Base-by-base conservation (phyloP, 2,797 vertebrate genomes). In the Sebastes trivittatus region DNA sequence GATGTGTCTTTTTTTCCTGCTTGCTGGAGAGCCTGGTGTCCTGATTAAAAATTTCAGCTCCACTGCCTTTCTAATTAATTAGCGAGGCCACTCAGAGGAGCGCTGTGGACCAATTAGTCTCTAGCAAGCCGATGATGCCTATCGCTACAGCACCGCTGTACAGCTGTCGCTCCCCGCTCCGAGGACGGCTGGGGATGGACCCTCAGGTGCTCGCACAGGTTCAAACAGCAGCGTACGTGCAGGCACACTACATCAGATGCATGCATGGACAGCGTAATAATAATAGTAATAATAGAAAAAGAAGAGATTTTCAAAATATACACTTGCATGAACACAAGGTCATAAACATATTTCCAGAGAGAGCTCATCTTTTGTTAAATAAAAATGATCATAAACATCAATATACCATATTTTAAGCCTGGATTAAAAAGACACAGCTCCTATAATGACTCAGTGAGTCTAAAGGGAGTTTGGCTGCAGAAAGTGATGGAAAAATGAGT, bases 31-130 rank as follows among this genome's bases (percentile, higher is more conserved):
- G 90, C 87, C 92, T 88, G 92, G 92, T 92, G 89, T 94, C 93
- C 92, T 96, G 95, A 96, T 96, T 95, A 96, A 96, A 96, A 95
- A 94, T 94, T 95, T 96, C 94, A 95, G 95, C 94, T 95, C 90
- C 91, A 91, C 93, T 94, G 94, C 90, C 88, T 95, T 94, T 95
- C 89, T 95, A 96, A 96, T 96, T 96, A 96, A 96, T 96, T 96
- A 95, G 94, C 81, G 86, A 91, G 94, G 93, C 93, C 93, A 95
- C 94, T 95, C 94, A 89, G 91, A 94, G 93, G 92, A 92, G 89
- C 91, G 86, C 92, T 77, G 89, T 82, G 90, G 93, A 93, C 94
- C 94, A 95, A 95, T 96, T 95, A 95, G 95, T 93, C 91, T 93
- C 88, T 88, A 85, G 92, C 90, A 92, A 95, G 91, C 91, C 90